Conservation (phyloP, 2,113 vertebrate species). For the Anarrhichthys ocellatus region DNA sequence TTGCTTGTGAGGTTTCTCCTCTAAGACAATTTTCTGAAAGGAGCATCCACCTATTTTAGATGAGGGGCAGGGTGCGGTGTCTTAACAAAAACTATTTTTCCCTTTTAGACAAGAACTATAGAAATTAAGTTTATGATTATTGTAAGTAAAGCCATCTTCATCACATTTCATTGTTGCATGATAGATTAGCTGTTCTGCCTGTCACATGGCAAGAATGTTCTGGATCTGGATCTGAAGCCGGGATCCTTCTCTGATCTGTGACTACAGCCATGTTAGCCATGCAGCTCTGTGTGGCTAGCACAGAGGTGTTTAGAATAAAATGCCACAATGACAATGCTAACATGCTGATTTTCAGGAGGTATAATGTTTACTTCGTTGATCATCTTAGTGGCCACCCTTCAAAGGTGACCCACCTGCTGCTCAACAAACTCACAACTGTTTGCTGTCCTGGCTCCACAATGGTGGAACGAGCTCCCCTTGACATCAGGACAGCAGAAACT, state of each 20-base stretch:
- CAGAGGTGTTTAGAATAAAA: not conserved
- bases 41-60: not conserved
- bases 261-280: too few relatives aligned
- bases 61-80: not conserved
- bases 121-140: slow-evolving; percentile 5
- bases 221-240: not conserved
- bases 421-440: not conserved
- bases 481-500: not conserved
- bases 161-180: not conserved
- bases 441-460: not conserved
- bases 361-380: not conserved
- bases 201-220: not conserved
- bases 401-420: not conserved
- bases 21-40: not conserved
- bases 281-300: too few relatives aligned
- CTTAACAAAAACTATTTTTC: not conserved
- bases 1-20: slow-evolving; percentile 10
- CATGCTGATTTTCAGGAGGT: not conserved
- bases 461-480: not conserved
- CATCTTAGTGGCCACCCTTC: not conserved
- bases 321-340: not conserved
- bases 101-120: not conserved
- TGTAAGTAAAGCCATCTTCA: slow-evolving; percentile 4
- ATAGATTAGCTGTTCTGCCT: not conserved
- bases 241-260: not conserved